Evolutionary conservation across 2,888 invertebrate species (phyloP).

Genomic region (Neria commutata): DNA sequence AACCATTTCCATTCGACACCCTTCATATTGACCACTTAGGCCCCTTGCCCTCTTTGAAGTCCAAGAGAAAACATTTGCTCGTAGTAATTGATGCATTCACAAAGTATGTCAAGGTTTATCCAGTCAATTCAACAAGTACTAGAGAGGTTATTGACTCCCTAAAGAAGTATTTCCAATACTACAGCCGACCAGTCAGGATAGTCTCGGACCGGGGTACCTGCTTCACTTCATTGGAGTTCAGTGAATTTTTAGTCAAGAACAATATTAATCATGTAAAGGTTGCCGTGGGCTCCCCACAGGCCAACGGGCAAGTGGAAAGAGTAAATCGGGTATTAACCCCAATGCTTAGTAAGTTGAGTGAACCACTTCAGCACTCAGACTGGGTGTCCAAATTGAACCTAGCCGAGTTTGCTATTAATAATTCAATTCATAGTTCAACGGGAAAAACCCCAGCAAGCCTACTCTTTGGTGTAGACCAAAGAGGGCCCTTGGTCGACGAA

Average conservation of each 20-base stretch:
- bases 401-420: slow-evolving; percentile 9
- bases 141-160: not conserved
- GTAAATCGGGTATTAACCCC: not conserved
- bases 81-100: slow-evolving; percentile 11
- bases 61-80: slow-evolving; percentile 6
- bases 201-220: slow-evolving; percentile 9
- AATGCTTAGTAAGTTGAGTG: not conserved
- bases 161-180: not conserved
- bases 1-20: slow-evolving; percentile 5
- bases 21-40: slow-evolving; percentile 15
- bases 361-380: not conserved
- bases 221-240: slow-evolving; percentile 11
- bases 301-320: slow-evolving; percentile 13
- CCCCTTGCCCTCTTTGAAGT: not conserved
- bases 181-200: not conserved
- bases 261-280: slow-evolving; percentile 7
- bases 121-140: not conserved
- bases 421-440: not conserved
- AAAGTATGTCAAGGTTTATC: slow-evolving; percentile 10
- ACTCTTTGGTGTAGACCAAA: slow-evolving; percentile 16
- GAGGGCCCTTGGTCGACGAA: not conserved
- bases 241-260: not conserved
- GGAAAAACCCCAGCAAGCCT: not conserved
- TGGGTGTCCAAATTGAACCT: not conserved
- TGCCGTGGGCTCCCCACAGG: slow-evolving; percentile 3